phyloP scores from a whole-genome alignment of 64 coral and sea anemone genomes.

The Anthopleura sola region DNA sequence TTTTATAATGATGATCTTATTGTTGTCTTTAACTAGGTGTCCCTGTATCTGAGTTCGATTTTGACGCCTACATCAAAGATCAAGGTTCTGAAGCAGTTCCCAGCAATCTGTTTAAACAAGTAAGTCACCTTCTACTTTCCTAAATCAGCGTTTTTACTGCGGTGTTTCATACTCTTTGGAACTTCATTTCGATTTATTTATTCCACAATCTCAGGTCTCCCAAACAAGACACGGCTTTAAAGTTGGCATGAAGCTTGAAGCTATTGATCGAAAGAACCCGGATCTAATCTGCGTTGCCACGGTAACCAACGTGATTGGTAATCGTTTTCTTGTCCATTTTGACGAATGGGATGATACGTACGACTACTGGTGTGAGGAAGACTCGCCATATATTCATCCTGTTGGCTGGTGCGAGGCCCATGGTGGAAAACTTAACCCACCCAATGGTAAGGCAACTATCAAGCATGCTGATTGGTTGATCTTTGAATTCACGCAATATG shows the following conservation, averaged over 20 bases:
- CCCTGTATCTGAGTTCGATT: slow-evolving; percentile 53
- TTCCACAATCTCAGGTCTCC: slow-evolving; percentile 34
- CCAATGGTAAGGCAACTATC: slow-evolving; percentile 41
- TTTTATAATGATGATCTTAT: not conserved
- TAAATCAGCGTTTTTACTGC: no score
- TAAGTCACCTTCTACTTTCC: not conserved
- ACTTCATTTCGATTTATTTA: not conserved
- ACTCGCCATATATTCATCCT: slow-evolving; percentile 94
- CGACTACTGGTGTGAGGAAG: slow-evolving; percentile 97
- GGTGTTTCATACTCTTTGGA: no score
- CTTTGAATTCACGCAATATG: no score
- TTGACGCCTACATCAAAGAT: slow-evolving; percentile 79
- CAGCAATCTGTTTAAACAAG: slow-evolving; percentile 84
- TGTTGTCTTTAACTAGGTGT: not conserved
- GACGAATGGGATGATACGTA: slow-evolving; percentile 99
- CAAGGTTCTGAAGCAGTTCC: slow-evolving; percentile 59
- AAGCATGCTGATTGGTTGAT: no score
- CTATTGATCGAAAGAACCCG: slow-evolving; percentile 96
- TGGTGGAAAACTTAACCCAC: slow-evolving; percentile 77
- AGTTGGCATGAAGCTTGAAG: slow-evolving; percentile 92
- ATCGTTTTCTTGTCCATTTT: slow-evolving; percentile 93
- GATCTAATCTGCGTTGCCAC: slow-evolving; percentile 98
- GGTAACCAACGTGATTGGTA: slow-evolving; percentile 98
- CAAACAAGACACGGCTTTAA: slow-evolving; percentile 81
- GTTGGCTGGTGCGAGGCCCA: slow-evolving; percentile 91